A percentile compares a stretch with the other conserved stretches of the same genome.
phyloP scores from a whole-genome alignment of 2,888 invertebrate species.

The Galerucella pusilla region DNA sequence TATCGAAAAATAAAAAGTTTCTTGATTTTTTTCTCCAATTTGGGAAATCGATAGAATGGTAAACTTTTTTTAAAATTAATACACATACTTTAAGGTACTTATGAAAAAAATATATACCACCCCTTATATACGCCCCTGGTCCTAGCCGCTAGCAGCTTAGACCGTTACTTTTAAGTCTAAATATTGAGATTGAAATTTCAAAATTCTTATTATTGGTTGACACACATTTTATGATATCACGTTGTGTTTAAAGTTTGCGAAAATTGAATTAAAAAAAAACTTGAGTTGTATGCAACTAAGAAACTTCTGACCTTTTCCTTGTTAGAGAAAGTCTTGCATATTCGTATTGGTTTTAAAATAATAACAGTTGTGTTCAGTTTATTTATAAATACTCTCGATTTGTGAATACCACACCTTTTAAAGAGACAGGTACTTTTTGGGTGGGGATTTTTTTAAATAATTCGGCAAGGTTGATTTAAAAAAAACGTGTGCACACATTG shows the following conservation, averaged over 20 bases:
- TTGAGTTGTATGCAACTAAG: not conserved
- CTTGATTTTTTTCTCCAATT: too few relatives aligned
- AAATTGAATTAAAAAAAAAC: not conserved
- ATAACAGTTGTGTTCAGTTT: not conserved
- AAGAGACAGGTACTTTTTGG: conserved; percentile 1
- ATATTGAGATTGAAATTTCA: not conserved
- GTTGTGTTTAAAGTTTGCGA: not conserved
- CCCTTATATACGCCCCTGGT: too few relatives aligned
- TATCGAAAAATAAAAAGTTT: too few relatives aligned
- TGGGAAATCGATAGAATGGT: too few relatives aligned
- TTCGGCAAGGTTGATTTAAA: conserved; percentile 15
- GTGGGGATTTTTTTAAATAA: conserved; percentile 6
- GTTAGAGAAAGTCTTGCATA: conserved; percentile 12
- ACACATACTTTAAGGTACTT: too few relatives aligned
- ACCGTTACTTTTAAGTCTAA: not conserved
- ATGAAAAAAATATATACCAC: too few relatives aligned
- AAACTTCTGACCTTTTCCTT: conserved; percentile 16
- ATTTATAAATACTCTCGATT: not conserved
- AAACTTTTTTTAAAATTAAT: too few relatives aligned
- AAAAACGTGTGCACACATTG: not conserved
- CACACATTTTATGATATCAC: not conserved
- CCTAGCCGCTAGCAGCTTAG: not conserved
- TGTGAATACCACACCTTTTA: not conserved
- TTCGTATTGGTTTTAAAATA: not conserved
- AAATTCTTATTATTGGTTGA: not conserved